These are phyloP conservation scores for Gavia stellata DNA, from an alignment of 2,113 vertebrate genomes.

Conservation along the genomic window DNA sequence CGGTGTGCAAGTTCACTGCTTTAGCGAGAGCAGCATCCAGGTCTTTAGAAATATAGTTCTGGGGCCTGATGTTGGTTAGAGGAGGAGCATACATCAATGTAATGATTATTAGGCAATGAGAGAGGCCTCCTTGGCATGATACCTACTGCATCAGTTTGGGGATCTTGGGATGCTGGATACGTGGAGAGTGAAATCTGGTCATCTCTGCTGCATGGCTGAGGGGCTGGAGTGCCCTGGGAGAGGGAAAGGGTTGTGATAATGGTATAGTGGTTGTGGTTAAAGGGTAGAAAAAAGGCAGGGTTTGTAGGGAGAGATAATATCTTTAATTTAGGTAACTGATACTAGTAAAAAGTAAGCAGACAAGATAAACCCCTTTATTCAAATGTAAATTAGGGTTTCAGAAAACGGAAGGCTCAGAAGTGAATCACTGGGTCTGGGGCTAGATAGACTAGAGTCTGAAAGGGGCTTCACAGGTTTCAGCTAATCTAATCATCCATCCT, in stretches of 20 bases:
- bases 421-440: not conserved
- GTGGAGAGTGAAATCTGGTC: not conserved
- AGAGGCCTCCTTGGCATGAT: not conserved
- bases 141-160: not conserved
- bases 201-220: not conserved
- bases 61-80: not conserved
- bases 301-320: not conserved
- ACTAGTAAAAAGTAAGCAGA: not conserved
- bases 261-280: not conserved
- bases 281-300: not conserved
- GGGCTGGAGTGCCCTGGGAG: not conserved
- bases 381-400: not conserved
- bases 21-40: not conserved
- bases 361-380: not conserved
- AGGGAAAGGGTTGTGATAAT: not conserved
- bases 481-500: not conserved
- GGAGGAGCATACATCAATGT: not conserved
- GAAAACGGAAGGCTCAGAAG: not conserved
- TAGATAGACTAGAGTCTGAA: not conserved
- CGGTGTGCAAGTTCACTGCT: not conserved
- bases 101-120: not conserved
- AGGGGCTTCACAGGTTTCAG: not conserved
- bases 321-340: not conserved
- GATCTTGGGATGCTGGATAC: not conserved
- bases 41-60: not conserved